Base-by-base conservation (phyloP, 2,888 invertebrate species). In the Ferrisia virgata region DNA sequence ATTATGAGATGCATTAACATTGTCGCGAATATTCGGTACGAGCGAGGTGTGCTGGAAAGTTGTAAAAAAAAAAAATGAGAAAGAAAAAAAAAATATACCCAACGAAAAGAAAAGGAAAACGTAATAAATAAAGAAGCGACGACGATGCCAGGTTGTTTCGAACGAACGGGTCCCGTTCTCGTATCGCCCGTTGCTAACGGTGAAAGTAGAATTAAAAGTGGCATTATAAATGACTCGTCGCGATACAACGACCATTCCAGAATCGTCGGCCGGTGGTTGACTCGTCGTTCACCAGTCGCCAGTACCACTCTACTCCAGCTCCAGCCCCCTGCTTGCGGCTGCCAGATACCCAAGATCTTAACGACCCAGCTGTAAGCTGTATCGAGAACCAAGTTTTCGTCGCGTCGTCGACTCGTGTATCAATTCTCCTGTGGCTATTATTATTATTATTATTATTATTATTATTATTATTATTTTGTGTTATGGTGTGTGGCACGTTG, bases 171-270 rank as follows among this genome's bases (percentile, higher is more conserved):
- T n/a, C 25, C 25, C 58, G 28, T n/a, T n/a, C n/a, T n/a, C n/a
- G n/a, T n/a, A n/a, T n/a, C 28, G 31, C 9, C 9, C 22, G 53
- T 2, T 15, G 28, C 28, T 64, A 64, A 64, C 64, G 64, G 64
- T 64, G 64, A 64, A 64, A 64, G 64, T 64, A 64, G 64, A 64
- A 25, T 64, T 25, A 64, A 64, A 64, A 64, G 64, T 64, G 28
- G 64, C 15, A 64, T 64, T 64, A 64, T 53, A 58, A 2, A 11
- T 3, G 64, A 58, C 58, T 28, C 28, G 64, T 28, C 31, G 28
- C 13, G 64, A 15, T 28, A 8, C 22, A 22, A 22, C 53, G 53
- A 53, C 53, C 53, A 53, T 53, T 53, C 22, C 53, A 22, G 53
- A 22, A 18, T 18, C n/a, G 53, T 13, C 6, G 40, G 25, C 11